A percentile compares a stretch with the other conserved stretches of the same genome.
These are phyloP conservation scores for Blastobasis lacticolella DNA, from an alignment of 2,888 invertebrate species.

Conservation along the genomic window DNA sequence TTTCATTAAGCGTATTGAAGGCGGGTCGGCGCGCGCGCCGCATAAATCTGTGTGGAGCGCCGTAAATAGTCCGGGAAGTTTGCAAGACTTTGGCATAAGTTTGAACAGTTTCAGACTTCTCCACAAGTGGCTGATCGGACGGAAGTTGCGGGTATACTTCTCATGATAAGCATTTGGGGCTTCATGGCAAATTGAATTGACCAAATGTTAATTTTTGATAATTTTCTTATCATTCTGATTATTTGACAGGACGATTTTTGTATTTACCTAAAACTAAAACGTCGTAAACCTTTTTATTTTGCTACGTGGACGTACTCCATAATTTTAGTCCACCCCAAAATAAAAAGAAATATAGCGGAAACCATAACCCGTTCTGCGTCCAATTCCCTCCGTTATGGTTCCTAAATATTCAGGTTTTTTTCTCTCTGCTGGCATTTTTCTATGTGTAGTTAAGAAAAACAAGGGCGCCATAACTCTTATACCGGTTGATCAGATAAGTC, in stretches of 20 bases:
- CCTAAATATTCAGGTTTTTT: conserved; percentile 48
- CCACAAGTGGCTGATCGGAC: conserved; percentile 26
- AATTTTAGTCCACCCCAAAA: conserved; percentile 28
- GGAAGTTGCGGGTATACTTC: not conserved
- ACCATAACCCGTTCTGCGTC: conserved; percentile 54
- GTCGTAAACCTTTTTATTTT: not conserved
- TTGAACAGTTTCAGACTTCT: conserved; percentile 30
- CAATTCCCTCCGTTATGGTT: conserved; percentile 42
- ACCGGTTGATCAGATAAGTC: conserved; percentile 69
- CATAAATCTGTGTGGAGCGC: conserved; percentile 71
- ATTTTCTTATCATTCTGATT: too few species aligned
- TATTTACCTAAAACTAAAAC: too few species aligned
- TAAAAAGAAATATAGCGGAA: conserved; percentile 59
- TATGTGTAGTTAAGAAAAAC: conserved; percentile 62
- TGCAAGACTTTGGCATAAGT: conserved; percentile 38
- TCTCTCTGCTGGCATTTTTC: conserved; percentile 52
- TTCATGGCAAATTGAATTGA: too few species aligned
- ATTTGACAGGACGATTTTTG: too few species aligned
- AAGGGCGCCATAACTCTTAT: conserved; percentile 69
- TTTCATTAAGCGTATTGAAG: conserved; percentile 70
- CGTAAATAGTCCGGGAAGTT: conserved; percentile 39
- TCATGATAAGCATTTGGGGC: too few species aligned
- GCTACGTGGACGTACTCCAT: not conserved
- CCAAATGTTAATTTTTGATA: too few species aligned
- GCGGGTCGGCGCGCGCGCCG: conserved; percentile 36